These are phyloP conservation scores for Lepilemur ruficaudatus DNA, from an alignment of 2,797 vertebrate species.

Conservation along the genomic window DNA sequence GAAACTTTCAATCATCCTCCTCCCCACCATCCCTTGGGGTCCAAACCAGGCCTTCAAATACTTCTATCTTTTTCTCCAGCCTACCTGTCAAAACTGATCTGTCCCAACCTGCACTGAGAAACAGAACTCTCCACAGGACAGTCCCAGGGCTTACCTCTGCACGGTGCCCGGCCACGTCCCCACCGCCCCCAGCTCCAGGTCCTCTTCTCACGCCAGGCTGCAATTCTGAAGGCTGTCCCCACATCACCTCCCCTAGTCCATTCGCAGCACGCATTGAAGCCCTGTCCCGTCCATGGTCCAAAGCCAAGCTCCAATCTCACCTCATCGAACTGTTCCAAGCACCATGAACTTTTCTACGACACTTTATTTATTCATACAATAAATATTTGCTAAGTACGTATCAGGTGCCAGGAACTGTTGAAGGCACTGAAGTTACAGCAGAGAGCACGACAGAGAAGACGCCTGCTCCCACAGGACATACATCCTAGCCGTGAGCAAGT, in stretches of 20 bases:
- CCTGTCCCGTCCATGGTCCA: accelerated
- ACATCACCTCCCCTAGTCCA: accelerated
- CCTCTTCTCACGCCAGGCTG: neutral
- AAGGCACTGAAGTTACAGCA: neutral
- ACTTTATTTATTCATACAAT: accelerated
- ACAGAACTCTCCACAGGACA: accelerated
- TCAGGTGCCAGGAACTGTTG: neutral
- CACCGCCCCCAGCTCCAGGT: accelerated
- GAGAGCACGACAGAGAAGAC: neutral
- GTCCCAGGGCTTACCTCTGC: too few species aligned
- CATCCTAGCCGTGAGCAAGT: neutral
- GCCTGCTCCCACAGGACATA: accelerated
- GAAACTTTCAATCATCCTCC: neutral
- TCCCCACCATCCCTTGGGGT: accelerated
- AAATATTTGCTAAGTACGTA: accelerated
- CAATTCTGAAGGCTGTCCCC: neutral
- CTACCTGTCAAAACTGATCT: neutral
- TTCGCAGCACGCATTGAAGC: accelerated
- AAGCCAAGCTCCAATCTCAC: neutral
- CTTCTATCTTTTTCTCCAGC: neutral
- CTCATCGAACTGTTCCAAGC: accelerated
- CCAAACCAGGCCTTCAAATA: neutral
- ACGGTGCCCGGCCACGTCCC: accelerated
- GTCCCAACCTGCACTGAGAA: neutral
- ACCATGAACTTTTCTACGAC: accelerated